Evolutionary conservation across 2,797 vertebrate species (phyloP), one percentile per base, ranked within the genome.

Genomic region (Antrozous pallidus): DNA sequence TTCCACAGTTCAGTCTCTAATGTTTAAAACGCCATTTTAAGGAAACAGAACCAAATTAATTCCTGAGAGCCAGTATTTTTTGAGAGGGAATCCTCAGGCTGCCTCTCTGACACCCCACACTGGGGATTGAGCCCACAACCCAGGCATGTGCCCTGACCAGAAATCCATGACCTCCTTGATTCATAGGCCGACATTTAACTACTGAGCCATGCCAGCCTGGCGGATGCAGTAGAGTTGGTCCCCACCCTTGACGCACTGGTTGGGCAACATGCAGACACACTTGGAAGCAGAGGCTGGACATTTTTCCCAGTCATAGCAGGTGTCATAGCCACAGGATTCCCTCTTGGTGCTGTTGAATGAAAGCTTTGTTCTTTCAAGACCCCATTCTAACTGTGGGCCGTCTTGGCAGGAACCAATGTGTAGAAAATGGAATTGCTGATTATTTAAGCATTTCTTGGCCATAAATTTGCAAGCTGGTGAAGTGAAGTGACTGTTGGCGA

Each of bases 291-390:
- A n/a, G n/a, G n/a, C 98, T 96, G 98, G 97, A 96, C 99, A 99
- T 36, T 95, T 98, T 92, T 99, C 99, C 99, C 99, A 99, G 67
- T 99, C 99, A 3, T 99, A 99, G 94, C 99, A 99, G 74, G 97
- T 99, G 96, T 99, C 98, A 8, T 98, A 98, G 54, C 97, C 98
- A 31, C 99, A 99, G 26, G 98, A 91, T 79, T 97, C 97, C 94
- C 98, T 98, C 65, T 98, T 98, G 4, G 98, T 97, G 97, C 99
- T 99, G 26, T 96, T 97, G 9, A 91, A 26, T 38, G 99, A 98
- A 88, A 99, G 97, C n/a, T 94, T 90, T 90, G 96, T 98, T 88
- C 99, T 98, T 97, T 99, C 99, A 89, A 97, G 98, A 93, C 98
- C 98, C 99, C 99, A 99, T 36, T 98, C 97, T 92, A 99, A 42